phyloP scores from a whole-genome alignment of 2,888 invertebrate genomes.

The Camponotus fellah region DNA sequence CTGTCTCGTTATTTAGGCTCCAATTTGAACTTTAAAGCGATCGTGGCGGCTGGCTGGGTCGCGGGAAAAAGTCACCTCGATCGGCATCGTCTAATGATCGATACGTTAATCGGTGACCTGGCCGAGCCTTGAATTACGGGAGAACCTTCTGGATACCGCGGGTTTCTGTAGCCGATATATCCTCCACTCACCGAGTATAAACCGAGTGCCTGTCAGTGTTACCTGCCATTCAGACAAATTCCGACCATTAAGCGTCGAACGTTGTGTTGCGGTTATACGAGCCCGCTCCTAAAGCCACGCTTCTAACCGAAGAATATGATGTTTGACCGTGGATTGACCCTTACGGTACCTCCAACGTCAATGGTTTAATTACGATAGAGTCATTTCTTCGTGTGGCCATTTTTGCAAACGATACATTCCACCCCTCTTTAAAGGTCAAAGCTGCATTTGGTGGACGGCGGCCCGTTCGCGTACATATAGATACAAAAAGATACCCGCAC shows the following conservation, averaged over 20 bases:
- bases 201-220: constrained; percentile 64
- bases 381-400: constrained; percentile 59
- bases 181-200: constrained; percentile 50
- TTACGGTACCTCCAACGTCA: constrained; percentile 74
- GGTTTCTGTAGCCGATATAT: constrained; percentile 44
- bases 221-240: constrained; percentile 78
- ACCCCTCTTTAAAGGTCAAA: constrained; percentile 68
- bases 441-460: constrained; percentile 52
- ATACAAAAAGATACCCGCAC: background rate
- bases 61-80: constrained; percentile 51
- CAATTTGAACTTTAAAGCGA: constrained; percentile 55
- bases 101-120: constrained; percentile 63
- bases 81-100: constrained; percentile 51
- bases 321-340: constrained; percentile 71
- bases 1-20: constrained; percentile 37
- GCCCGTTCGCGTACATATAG: background rate
- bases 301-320: constrained; percentile 61
- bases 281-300: constrained; percentile 51
- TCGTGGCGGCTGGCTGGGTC: constrained; percentile 33
- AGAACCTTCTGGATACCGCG: constrained; percentile 53
- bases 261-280: constrained; percentile 63
- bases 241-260: constrained; percentile 76
- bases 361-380: constrained; percentile 74
- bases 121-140: constrained; percentile 55
- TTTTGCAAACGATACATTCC: constrained; percentile 58